Percentiles rank a stretch among this genome's conserved stretches.
Evolutionary conservation across 2,888 invertebrate species (phyloP).

Genomic region (Agriopis marginaria): DNA sequence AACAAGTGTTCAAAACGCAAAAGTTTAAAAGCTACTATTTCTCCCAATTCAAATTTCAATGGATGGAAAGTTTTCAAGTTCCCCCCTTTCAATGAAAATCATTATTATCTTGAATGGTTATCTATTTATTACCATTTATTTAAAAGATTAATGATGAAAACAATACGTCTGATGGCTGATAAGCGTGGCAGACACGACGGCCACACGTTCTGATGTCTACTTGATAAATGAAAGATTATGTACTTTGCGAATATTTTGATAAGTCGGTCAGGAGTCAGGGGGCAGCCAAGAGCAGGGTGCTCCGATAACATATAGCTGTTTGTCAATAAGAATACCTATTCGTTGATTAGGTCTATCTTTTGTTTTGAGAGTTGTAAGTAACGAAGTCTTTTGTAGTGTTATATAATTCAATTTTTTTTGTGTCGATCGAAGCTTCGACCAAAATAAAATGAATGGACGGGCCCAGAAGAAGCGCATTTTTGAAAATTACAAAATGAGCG

Average conservation of each 20-base stretch:
- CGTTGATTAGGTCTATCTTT: not conserved
- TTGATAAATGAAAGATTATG: not conserved
- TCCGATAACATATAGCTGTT: not conserved
- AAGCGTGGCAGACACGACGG: constrained; percentile 3
- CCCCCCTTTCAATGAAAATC: not conserved
- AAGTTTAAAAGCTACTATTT: no score
- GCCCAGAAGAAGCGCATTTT: no score
- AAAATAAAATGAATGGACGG: no score
- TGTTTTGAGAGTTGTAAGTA: not conserved
- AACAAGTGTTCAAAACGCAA: no score
- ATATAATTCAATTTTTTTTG: not conserved
- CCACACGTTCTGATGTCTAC: not conserved
- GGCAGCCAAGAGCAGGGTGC: constrained; percentile 1
- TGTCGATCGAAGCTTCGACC: no score
- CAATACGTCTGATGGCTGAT: not conserved
- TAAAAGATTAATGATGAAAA: no score
- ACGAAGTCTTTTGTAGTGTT: no score
- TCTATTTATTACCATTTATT: no score
- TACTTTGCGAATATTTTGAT: not conserved
- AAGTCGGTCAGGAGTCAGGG: not conserved
- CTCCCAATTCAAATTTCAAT: not conserved
- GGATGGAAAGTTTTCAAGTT: constrained; percentile 1
- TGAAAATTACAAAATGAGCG: no score
- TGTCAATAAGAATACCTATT: not conserved
- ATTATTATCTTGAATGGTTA: not conserved